Conservation (phyloP, 2,113 vertebrate species). For the Scomber scombrus region DNA sequence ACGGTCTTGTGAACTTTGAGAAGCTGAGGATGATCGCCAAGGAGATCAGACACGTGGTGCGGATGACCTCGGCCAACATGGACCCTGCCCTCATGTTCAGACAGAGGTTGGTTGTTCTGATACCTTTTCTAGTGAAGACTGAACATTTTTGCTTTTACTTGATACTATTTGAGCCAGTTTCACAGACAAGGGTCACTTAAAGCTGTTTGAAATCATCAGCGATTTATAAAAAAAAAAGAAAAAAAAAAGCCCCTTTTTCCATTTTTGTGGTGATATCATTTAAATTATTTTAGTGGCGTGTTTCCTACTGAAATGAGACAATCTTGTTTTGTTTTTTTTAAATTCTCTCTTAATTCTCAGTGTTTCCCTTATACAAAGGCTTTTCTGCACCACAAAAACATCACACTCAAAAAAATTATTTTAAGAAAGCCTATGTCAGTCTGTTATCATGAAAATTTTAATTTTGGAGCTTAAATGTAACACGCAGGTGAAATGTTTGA, state of each 20-base stretch:
- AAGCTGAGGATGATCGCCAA: slow-evolving; percentile 98
- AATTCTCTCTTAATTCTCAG: not conserved
- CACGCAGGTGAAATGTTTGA: not conserved
- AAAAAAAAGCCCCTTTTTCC: not conserved
- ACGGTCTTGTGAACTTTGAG: slow-evolving; percentile 97
- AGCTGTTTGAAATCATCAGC: not conserved
- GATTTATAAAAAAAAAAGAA: not conserved
- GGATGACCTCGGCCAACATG: slow-evolving; percentile 98
- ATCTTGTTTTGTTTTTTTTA: too few species aligned
- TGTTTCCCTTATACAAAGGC: not conserved
- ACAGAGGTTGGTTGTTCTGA: slow-evolving; percentile 89
- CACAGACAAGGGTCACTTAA: not conserved
- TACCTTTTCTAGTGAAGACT: not conserved
- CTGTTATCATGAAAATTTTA: too few species aligned
- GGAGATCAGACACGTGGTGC: slow-evolving; percentile 93
- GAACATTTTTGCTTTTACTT: not conserved
- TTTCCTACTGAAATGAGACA: not conserved
- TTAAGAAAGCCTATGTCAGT: not conserved
- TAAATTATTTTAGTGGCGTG: not conserved
- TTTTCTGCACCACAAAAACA: not conserved
- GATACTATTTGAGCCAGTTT: not conserved
- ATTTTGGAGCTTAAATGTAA: too few species aligned
- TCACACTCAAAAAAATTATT: not conserved
- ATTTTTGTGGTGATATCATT: not conserved
- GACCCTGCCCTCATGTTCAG: slow-evolving; percentile 98